Conservation (phyloP, 2,113 vertebrate genomes). For the Tapirus terrestris region DNA sequence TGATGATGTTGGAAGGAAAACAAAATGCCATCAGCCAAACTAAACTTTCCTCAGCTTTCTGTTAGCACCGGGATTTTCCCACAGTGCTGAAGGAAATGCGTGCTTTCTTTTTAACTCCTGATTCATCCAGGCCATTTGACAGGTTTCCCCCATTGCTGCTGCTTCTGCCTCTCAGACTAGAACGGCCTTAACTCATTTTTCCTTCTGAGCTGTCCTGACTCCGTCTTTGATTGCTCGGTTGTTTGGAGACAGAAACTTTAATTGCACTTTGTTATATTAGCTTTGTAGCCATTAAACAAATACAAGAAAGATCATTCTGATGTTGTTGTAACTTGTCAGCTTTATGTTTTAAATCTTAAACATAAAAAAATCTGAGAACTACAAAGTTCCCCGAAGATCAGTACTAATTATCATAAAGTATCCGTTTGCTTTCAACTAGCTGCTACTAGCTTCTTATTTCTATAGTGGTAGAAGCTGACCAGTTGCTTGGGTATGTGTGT, state of each 20-base stretch:
- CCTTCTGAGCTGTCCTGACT: not conserved
- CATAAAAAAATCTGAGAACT: not conserved
- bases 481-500: not conserved
- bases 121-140: conserved; percentile 49
- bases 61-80: conserved; percentile 65
- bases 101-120: conserved; percentile 73
- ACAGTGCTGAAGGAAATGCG: not conserved
- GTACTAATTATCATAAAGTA: not conserved
- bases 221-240: conserved; percentile 5
- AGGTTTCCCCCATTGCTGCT: conserved; percentile 41
- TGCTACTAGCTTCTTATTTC: not conserved
- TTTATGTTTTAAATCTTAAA: conserved; percentile 55
- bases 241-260: conserved; percentile 32
- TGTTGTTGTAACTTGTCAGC: conserved; percentile 3
- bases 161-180: not conserved
- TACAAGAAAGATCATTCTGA: not conserved
- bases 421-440: conserved; percentile 26
- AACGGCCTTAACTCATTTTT: conserved; percentile 56
- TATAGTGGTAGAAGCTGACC: not conserved
- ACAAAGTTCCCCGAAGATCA: not conserved
- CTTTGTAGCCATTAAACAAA: conserved; percentile 11
- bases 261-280: not conserved
- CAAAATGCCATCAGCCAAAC: conserved; percentile 52
- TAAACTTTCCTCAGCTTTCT: conserved; percentile 75
- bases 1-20: conserved; percentile 72